Base-by-base conservation (phyloP, 2,113 vertebrate species). In the Colossoma macropomum region DNA sequence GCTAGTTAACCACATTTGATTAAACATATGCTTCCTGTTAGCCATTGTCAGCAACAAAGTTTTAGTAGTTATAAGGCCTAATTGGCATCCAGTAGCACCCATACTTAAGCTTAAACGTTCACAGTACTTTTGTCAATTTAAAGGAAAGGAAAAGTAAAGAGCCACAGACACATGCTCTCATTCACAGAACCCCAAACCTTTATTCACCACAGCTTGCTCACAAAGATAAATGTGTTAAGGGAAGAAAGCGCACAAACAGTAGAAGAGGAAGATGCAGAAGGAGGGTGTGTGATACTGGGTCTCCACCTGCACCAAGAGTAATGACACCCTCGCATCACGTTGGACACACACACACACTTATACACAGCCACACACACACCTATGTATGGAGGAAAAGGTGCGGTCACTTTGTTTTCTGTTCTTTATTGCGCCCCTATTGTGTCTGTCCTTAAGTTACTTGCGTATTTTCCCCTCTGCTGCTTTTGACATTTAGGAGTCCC, bases 141-240 rank as follows among this genome's bases (percentile, higher is more conserved):
- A 54, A 17, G 7, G 9, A 62, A 48, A 48, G 12, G 28, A 54
- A 70, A 73, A 70, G 19, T n/a, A 82, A 73, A 17, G 13, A 79
- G 52, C 69, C 73, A 76, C 11, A 77, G 25, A 85, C 32, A 69
- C 45, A 81, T 56, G 23, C 38, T 90, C 82, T 90, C 85, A 89
- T 92, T 94, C 90, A 93, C 90, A 94, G 92, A 93, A 93, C 90
- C 92, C 93, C 94, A 92, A 92, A 92, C 92, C 91, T 95, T 95
- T 95, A 95, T 94, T 95, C 90, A 93, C 89, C 92, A 94, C 91
- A 92, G 91, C 91, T 94, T 94, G 93, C 92, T 94, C 92, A 93
- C 93, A 93, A 93, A 91, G 89, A 92, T 94, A 93, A 90, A 93
- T 68, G 89, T 93, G 91, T 90, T 86, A 90, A 86, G 85, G 82